Percentiles rank a stretch among this genome's conserved stretches.
phyloP scores from a whole-genome alignment of 2,113 vertebrate species.

The Lophura nycthemera region DNA sequence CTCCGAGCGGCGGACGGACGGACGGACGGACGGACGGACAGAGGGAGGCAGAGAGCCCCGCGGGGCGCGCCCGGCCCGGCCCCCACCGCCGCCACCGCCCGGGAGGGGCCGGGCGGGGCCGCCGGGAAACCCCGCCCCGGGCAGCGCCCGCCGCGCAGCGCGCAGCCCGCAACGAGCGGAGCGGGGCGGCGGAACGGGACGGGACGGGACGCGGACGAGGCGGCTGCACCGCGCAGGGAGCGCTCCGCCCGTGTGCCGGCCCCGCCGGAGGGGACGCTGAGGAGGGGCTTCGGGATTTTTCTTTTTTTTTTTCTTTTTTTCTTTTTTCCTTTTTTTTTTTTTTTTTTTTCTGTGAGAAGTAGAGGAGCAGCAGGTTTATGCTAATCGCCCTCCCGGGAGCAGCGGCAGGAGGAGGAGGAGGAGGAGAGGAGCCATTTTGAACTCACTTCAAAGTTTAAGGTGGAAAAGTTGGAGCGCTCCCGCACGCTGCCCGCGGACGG shows the following conservation, averaged over 20 bases:
- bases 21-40: no score
- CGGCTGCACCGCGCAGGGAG: not conserved
- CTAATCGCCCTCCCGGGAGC: constrained; percentile 79
- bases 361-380: constrained; percentile 82
- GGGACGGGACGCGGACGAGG: not conserved
- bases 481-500: not conserved
- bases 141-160: not conserved
- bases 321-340: no score
- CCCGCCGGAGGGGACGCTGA: not conserved
- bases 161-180: no score
- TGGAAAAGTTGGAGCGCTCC: constrained; percentile 56
- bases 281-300: not conserved
- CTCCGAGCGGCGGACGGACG: no score
- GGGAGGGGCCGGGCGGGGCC: constrained; percentile 17
- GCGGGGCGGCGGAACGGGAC: not conserved
- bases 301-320: not conserved
- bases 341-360: no score
- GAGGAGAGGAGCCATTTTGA: constrained; percentile 89
- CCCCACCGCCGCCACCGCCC: not conserved
- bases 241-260: not conserved
- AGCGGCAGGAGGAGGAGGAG: constrained; percentile 73
- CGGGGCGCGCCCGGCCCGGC: no score
- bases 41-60: no score
- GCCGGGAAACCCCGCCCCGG: not conserved
- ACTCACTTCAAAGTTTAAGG: constrained; percentile 81